Base-by-base conservation (phyloP, 2,888 invertebrate species). In the Diarsia mendica region DNA sequence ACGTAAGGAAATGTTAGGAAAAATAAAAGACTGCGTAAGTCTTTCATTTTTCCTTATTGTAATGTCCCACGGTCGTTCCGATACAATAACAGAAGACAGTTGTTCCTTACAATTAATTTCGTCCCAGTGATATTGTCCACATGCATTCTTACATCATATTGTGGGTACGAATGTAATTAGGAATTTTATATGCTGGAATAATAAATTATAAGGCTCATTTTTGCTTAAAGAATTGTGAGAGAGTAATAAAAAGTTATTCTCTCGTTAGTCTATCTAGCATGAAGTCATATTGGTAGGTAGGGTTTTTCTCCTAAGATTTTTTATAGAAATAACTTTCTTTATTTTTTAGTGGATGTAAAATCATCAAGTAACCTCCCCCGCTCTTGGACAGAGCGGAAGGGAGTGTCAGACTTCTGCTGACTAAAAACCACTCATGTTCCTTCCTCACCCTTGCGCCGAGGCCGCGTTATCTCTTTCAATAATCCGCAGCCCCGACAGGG, bases 71-170 rank as follows among this genome's bases (percentile, higher is more conserved):
- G 65, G 39, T 13, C 49, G 18, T 49, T 63, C 39, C 11, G 20
- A 60, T 68, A 51, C 4, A 78, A 80, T 67, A 80, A 80, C 66
- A 80, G 58, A 58, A 39, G 66, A 67, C 70, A 55, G 55, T 67
- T 63, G 69, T 49, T 66, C 18, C 28, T 6, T 60, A 46, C 15
- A 63, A 67, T 82, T 78, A 83, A 67, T 83, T 78, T 58, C 49
- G 33, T 48, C 51, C 46, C 39, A 64, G 51, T 58, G 64, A 78
- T 83, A 67, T 79, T 64, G 51, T 64, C 28, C 46, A 55, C 33
- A n/a, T n/a, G n/a, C n/a, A 48, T 67, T 58, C 20, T 55, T 51
- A 44, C 48, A 71, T 53, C 39, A 71, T 53, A 49, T 55, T 82
- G 77, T 66, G 46, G 55, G 20, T 64, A 23, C 13, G 15, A 58